Percentiles rank a stretch among this genome's conserved stretches.
Evolutionary conservation across 2,113 vertebrate species (phyloP).

Genomic region (Dicrurus megarhynchus): DNA sequence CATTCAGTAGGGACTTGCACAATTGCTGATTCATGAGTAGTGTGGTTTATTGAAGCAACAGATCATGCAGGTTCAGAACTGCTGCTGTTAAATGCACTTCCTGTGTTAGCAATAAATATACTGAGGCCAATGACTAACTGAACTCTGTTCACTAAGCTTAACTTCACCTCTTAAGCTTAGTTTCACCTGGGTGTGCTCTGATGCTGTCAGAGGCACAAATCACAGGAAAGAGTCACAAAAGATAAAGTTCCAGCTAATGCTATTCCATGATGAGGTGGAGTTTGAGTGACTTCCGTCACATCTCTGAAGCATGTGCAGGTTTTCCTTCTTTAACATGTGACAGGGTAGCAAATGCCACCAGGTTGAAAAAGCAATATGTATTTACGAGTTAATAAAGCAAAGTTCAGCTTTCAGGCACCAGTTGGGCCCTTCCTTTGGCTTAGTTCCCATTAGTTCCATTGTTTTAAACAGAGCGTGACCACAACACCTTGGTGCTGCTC

Average conservation of each 20-base stretch:
- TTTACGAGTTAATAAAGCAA: neutral
- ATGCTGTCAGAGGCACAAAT: neutral
- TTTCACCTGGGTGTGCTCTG: neutral
- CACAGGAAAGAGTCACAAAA: neutral
- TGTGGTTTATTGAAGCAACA: neutral
- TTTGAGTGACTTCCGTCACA: neutral
- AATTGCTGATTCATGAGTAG: neutral
- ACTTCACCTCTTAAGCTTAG: neutral
- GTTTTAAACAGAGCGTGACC: neutral
- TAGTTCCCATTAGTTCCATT: neutral
- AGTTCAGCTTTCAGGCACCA: neutral
- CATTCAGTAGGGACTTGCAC: neutral
- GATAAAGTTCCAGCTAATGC: neutral
- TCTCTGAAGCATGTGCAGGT: neutral
- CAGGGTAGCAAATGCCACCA: neutral
- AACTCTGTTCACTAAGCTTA: neutral
- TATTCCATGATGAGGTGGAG: neutral
- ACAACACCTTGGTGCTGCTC: accelerated
- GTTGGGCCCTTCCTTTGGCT: neutral
- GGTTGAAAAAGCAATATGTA: neutral
- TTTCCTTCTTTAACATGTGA: neutral
- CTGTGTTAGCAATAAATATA: neutral
- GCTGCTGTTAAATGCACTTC: neutral
- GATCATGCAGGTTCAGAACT: neutral
- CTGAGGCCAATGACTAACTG: neutral